Conservation (phyloP, 2,888 invertebrate species). For the Tiphia femorata region DNA sequence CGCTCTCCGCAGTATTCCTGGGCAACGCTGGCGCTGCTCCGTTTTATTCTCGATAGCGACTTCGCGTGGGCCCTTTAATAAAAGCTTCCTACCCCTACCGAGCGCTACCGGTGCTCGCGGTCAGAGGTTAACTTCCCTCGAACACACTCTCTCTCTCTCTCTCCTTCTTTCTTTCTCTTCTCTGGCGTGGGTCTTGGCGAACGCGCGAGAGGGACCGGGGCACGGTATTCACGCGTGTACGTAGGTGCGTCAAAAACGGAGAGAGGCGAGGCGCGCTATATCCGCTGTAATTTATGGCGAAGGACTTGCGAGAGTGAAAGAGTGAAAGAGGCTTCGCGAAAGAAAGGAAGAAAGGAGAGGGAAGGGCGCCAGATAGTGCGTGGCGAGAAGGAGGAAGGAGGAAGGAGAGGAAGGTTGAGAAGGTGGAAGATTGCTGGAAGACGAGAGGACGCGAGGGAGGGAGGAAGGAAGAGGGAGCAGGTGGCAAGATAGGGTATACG, state of each 20-base stretch:
- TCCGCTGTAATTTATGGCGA: slow-evolving; percentile 41
- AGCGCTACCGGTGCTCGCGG: too few relatives aligned
- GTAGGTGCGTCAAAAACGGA: slow-evolving; percentile 4
- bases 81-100: too few relatives aligned
- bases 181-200: background rate
- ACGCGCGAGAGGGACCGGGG: background rate
- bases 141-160: background rate
- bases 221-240: background rate
- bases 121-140: background rate
- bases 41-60: too few relatives aligned
- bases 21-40: too few relatives aligned
- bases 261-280: slow-evolving; percentile 25
- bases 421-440: slow-evolving; percentile 6
- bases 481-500: slow-evolving; percentile 62
- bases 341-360: slow-evolving; percentile 5
- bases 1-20: too few relatives aligned
- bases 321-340: background rate
- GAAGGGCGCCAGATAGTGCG: too few relatives aligned
- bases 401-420: slow-evolving; percentile 6
- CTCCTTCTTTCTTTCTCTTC: background rate
- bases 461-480: slow-evolving; percentile 56
- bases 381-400: background rate
- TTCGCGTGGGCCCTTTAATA: too few relatives aligned
- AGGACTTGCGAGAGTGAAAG: slow-evolving; percentile 16
- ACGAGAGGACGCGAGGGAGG: slow-evolving; percentile 45